phyloP scores from a whole-genome alignment of 1,140 invertebrate genomes.

The Pararge aegeria region DNA sequence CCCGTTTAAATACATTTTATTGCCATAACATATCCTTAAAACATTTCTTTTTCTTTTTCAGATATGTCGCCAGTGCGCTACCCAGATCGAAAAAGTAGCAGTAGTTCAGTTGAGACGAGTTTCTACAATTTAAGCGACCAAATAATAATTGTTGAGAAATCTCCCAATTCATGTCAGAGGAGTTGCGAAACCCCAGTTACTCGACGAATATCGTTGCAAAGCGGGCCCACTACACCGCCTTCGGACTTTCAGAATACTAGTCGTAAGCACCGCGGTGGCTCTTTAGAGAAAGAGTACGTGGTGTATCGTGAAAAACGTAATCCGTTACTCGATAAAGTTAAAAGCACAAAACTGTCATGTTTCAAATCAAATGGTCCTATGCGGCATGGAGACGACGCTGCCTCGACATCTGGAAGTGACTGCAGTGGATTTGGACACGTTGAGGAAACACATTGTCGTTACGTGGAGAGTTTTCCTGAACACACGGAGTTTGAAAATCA shows the following conservation, averaged over 20 bases:
- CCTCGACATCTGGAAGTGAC: conserved; percentile 76
- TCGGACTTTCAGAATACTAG: conserved; percentile 47
- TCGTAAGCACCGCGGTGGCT: conserved; percentile 76
- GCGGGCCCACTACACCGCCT: conserved; percentile 61
- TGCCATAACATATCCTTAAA: neutral
- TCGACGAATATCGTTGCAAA: conserved; percentile 72
- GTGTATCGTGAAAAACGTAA: conserved; percentile 83
- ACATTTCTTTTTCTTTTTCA: conserved; percentile 65
- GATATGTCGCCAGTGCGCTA: conserved; percentile 85
- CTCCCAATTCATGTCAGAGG: conserved; percentile 65
- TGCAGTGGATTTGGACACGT: conserved; percentile 79
- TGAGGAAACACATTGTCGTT: conserved; percentile 72
- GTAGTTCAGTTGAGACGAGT: conserved; percentile 84
- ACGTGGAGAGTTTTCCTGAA: conserved; percentile 56
- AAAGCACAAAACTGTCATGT: conserved; percentile 85
- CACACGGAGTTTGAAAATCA: conserved; percentile 75
- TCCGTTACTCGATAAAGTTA: conserved; percentile 85
- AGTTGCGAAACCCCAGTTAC: conserved; percentile 61
- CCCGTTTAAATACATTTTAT: too few relatives aligned
- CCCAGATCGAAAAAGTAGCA: conserved; percentile 83
- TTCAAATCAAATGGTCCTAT: conserved; percentile 80
- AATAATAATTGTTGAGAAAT: conserved; percentile 80
- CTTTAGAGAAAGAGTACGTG: conserved; percentile 76
- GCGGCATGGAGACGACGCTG: conserved; percentile 71
- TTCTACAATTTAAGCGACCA: conserved; percentile 84